Evolutionary conservation across 2,888 invertebrate species (phyloP).

Genomic region (Perithous albicinctus): DNA sequence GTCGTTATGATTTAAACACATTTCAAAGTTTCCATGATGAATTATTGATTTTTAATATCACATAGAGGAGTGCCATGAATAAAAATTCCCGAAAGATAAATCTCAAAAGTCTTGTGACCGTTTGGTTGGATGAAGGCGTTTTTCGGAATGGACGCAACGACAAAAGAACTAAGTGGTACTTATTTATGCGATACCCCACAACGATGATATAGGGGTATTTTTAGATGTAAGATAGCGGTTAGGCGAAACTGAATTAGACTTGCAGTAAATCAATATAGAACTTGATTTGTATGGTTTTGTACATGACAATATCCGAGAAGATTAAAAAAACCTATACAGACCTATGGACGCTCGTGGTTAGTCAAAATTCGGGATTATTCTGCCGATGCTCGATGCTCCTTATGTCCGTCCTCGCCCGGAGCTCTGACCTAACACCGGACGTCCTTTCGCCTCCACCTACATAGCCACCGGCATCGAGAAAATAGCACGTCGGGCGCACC

Average conservation of each 20-base stretch:
- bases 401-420: constrained; percentile 61
- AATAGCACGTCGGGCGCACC: constrained; percentile 75
- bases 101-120: constrained; percentile 75
- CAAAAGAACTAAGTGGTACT: constrained; percentile 81
- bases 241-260: constrained; percentile 76
- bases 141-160: constrained; percentile 73
- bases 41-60: constrained; percentile 80
- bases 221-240: constrained; percentile 20
- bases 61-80: constrained; percentile 67
- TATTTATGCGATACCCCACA: constrained; percentile 80
- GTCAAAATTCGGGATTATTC: neutral
- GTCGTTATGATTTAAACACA: constrained; percentile 27
- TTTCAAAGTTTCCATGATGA: constrained; percentile 69
- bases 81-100: constrained; percentile 78
- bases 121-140: constrained; percentile 74
- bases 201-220: constrained; percentile 36
- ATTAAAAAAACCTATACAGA: constrained; percentile 43
- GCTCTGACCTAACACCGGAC: constrained; percentile 60
- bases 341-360: constrained; percentile 5
- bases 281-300: constrained; percentile 53
- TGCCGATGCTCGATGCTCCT: neutral
- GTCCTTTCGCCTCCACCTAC: constrained; percentile 72
- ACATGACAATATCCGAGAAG: constrained; percentile 18
- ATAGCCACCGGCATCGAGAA: constrained; percentile 72
- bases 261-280: constrained; percentile 79